Percentiles rank a stretch among this genome's conserved stretches.
Evolutionary conservation across 2,888 invertebrate species (phyloP).

Genomic region (Myopa testacea): DNA sequence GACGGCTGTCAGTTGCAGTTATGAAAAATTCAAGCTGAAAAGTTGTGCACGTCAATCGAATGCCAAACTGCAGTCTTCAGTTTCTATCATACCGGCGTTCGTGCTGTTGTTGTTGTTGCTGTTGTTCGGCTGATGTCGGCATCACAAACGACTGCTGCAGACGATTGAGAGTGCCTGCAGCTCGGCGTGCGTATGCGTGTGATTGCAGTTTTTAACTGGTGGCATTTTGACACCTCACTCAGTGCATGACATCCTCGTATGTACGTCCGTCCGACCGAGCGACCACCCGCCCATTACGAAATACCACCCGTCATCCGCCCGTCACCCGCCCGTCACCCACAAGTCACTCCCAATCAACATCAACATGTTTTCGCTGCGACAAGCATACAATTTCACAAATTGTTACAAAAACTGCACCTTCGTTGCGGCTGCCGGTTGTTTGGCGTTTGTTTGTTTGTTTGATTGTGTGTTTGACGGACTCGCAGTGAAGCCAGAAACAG

Average conservation of each 20-base stretch:
- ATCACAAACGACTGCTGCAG: background rate
- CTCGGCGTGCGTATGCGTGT: background rate
- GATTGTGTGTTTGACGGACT: constrained; percentile 12
- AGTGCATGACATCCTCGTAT: background rate
- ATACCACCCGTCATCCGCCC: constrained; percentile 24
- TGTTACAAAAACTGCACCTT: constrained; percentile 3
- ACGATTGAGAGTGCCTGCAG: background rate
- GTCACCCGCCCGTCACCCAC: constrained; percentile 32
- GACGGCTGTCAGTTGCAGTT: constrained; percentile 22
- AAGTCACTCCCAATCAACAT: constrained; percentile 35
- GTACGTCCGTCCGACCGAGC: background rate
- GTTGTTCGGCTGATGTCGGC: background rate
- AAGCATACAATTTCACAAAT: background rate
- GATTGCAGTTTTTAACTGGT: background rate
- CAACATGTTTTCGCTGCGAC: constrained; percentile 3
- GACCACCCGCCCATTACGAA: background rate
- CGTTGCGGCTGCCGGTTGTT: constrained; percentile 9
- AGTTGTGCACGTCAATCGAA: constrained; percentile 40
- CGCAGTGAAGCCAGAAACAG: constrained; percentile 29
- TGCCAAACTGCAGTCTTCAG: constrained; percentile 34
- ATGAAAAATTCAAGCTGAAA: constrained; percentile 6
- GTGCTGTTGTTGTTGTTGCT: constrained; percentile 2
- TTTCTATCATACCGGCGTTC: constrained; percentile 24
- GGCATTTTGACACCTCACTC: constrained; percentile 3
- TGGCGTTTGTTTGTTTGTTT: background rate